These are phyloP conservation scores for Aix galericulata DNA, from an alignment of 2,113 vertebrate genomes.

Conservation along the genomic window DNA sequence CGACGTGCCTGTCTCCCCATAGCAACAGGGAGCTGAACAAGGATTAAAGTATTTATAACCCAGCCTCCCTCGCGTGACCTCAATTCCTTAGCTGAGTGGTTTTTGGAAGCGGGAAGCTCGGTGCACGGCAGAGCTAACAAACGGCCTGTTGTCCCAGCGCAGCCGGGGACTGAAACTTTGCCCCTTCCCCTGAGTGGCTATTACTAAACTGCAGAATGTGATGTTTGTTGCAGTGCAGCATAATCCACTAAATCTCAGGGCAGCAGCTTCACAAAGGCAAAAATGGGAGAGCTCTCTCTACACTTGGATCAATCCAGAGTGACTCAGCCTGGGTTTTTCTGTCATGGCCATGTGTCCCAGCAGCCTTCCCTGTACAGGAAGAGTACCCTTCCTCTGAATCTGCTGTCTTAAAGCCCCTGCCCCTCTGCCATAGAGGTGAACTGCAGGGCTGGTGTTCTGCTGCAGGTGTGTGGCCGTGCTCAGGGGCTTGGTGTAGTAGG, in stretches of 20 bases:
- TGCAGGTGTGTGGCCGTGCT: rapidly evolving
- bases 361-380: background rate
- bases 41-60: slow-evolving; percentile 77
- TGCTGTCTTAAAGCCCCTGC: background rate
- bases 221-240: background rate
- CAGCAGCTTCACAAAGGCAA: background rate
- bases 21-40: slow-evolving; percentile 71
- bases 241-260: slow-evolving; percentile 54
- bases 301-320: background rate
- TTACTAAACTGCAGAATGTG: background rate
- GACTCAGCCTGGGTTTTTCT: background rate
- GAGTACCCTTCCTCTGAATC: background rate
- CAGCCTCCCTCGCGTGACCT: slow-evolving; percentile 69
- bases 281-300: background rate
- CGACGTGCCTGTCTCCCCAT: slow-evolving; percentile 72
- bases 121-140: background rate
- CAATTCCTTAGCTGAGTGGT: slow-evolving; percentile 62
- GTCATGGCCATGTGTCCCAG: background rate
- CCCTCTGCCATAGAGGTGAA: background rate
- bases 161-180: background rate
- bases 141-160: background rate
- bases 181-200: background rate
- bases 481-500: background rate
- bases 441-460: background rate
- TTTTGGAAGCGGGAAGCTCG: slow-evolving; percentile 50